These are phyloP conservation scores for Stichopus chloronotus DNA, from an alignment of 35 echinoderm and acorn worm species.

Conservation along the genomic window DNA sequence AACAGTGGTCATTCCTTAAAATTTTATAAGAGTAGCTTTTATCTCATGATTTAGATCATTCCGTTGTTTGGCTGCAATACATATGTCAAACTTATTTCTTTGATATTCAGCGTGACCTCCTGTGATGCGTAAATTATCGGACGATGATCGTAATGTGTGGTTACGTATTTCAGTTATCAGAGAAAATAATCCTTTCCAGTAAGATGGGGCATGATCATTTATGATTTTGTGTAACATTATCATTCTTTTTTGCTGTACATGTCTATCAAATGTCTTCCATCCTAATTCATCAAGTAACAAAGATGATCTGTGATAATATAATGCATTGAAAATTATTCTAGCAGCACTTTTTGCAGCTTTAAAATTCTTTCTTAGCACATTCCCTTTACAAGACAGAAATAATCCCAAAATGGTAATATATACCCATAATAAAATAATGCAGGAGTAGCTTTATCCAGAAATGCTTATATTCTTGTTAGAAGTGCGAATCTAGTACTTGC, in stretches of 20 bases:
- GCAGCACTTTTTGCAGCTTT: neutral
- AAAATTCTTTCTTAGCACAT: neutral
- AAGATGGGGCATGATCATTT: neutral
- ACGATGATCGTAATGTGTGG: neutral
- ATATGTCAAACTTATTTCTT: neutral
- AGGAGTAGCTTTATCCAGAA: too few species aligned
- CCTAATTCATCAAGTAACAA: neutral
- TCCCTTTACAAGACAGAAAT: neutral
- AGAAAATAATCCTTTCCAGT: neutral
- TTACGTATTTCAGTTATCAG: neutral
- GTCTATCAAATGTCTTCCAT: neutral
- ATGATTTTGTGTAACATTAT: neutral
- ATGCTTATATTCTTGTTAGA: too few species aligned
- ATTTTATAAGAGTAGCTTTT: too few species aligned
- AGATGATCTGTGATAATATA: neutral
- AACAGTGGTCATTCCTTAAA: too few species aligned
- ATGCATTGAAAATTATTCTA: neutral
- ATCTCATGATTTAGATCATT: too few species aligned
- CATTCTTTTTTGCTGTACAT: neutral
- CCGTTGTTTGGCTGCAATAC: neutral
- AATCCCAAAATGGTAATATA: neutral
- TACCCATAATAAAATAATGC: too few species aligned
- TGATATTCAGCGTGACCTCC: neutral
- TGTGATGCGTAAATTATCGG: neutral
- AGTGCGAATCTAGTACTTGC: too few species aligned